A percentile compares a stretch with the other conserved stretches of the same genome.
These are phyloP conservation scores for Hyaena hyaena DNA, from an alignment of 2,113 vertebrate genomes.

Conservation along the genomic window DNA sequence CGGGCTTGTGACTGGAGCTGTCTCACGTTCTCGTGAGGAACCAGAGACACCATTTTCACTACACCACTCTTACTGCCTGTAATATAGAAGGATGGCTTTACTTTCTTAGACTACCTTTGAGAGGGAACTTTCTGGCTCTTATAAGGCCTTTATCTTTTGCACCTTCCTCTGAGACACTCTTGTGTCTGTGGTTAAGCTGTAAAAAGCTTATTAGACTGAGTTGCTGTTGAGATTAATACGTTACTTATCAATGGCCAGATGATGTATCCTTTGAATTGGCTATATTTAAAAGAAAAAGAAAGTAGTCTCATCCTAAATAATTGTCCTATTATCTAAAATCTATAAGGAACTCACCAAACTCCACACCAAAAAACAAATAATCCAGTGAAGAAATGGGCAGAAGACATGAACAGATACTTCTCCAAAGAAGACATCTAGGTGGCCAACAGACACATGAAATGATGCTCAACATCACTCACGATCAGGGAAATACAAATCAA, in stretches of 20 bases:
- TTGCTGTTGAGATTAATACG: not conserved
- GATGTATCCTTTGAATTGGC: not conserved
- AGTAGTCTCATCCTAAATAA: not conserved
- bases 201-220: not conserved
- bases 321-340: not conserved
- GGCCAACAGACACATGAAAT: too few species aligned
- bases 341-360: too few species aligned
- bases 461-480: too few species aligned
- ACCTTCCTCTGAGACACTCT: not conserved
- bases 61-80: not conserved
- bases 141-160: not conserved
- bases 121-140: not conserved
- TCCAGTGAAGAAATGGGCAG: too few species aligned
- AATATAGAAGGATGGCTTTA: not conserved
- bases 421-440: too few species aligned
- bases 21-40: not conserved
- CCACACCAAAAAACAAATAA: too few species aligned
- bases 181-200: not conserved
- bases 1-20: not conserved
- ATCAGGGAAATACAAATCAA: too few species aligned
- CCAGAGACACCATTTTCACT: not conserved
- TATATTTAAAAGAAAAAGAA: not conserved
- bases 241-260: not conserved
- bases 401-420: too few species aligned
- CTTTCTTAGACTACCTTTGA: not conserved